Percentiles rank a stretch among this genome's conserved stretches.
These are phyloP conservation scores for Synodontis membranacea DNA, from an alignment of 2,113 vertebrate genomes.

Conservation along the genomic window DNA sequence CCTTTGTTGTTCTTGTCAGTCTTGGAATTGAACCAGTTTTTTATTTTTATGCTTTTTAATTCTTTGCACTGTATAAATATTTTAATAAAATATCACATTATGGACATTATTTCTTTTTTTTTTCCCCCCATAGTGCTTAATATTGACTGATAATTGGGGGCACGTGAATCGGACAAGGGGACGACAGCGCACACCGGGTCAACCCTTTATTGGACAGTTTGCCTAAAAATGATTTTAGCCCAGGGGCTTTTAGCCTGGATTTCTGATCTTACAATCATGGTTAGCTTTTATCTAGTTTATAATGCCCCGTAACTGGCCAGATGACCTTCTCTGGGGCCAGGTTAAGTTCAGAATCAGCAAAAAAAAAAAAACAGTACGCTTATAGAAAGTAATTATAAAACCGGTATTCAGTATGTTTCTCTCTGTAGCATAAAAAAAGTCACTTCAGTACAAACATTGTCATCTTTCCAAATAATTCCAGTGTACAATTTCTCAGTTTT, in stretches of 20 bases:
- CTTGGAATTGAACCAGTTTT: background rate
- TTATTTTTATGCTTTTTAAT: background rate
- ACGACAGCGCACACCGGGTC: background rate
- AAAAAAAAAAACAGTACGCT: background rate
- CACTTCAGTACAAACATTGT: too few species aligned
- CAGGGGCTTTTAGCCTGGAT: background rate
- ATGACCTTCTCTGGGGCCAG: background rate
- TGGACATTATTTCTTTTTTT: background rate
- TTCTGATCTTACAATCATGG: background rate
- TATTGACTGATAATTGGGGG: background rate
- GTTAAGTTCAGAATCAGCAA: background rate
- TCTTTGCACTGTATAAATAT: background rate
- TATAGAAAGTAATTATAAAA: background rate
- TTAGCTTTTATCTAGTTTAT: background rate
- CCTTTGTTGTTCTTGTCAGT: background rate
- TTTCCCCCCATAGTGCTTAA: background rate
- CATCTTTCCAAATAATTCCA: background rate
- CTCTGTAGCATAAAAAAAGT: background rate
- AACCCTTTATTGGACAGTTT: background rate
- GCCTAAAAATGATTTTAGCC: background rate
- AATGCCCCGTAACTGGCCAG: background rate
- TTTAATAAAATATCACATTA: constrained; percentile 20
- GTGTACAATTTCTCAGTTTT: background rate
- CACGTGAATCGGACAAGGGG: background rate
- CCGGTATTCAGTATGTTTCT: background rate